Evolutionary conservation across 1,140 invertebrate species (phyloP), one percentile per base, ranked within the genome.

Genomic region (Plutomurus gul): DNA sequence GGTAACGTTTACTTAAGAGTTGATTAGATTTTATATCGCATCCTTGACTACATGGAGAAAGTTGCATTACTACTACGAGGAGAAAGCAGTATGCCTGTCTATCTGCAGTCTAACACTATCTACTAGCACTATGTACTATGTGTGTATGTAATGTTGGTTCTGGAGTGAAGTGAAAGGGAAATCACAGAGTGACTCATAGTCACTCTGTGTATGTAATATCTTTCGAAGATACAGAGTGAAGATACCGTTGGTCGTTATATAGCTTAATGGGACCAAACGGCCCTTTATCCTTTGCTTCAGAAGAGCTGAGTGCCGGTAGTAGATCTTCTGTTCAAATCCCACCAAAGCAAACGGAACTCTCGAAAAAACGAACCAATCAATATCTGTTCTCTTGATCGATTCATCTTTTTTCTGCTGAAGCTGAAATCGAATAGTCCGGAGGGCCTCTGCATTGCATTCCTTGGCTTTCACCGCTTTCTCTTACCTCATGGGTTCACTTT

Each of bases 371-470:
- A 70, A 56, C 72, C 37, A 76, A 76, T 76, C 75, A 76, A 76
- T 76, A 76, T 76, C 75, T 65, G 37, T 76, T 65, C 75, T 60
- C 36, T 20, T 76, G 75, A 76, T 76, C 75, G 75, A 76, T 76
- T 76, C 75, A 76, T 76, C 75, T 76, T 49, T 27, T 30, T 65
- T 65, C 56, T 30, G 43, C 20, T 43, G 20, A 43, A 43, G 71
- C 43, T 40, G 43, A 73, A 73, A 73, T 73, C 37, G 56, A 51
- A 51, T 18, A 51, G 47, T 51, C 47, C 47, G 47, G 47, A 51
- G 47, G 47, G 47, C 47, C 25, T 51, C 47, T 51, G 13, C 25
- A 22, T 11, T 51, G 47, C 47, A 51, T 22, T 22, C 37, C 25
- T 72, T 39, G 30, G n/a, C 70, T 40, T 72, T 39, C 16, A 51